Percentiles rank a stretch among this genome's conserved stretches.
Evolutionary conservation across 2,888 invertebrate species (phyloP).

Genomic region (Acanthosepion esculentum): DNA sequence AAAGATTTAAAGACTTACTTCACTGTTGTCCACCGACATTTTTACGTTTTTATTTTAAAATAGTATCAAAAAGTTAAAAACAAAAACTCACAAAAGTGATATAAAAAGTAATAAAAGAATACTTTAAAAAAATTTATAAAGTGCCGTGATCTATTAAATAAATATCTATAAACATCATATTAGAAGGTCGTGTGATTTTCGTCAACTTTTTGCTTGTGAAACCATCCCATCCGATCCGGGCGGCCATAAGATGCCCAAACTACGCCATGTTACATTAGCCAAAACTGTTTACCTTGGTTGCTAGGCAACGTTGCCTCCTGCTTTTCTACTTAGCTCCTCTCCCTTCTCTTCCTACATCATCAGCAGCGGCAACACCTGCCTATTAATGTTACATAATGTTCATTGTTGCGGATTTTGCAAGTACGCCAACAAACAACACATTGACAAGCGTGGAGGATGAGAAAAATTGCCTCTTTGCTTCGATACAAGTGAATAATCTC

Average conservation of each 20-base stretch:
- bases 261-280: neutral
- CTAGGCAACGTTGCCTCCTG: neutral
- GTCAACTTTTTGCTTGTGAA: neutral
- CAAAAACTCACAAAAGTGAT: neutral
- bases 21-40: neutral
- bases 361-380: too few relatives aligned
- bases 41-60: neutral
- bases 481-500: too few relatives aligned
- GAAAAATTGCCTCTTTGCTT: too few relatives aligned
- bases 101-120: too few relatives aligned
- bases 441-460: too few relatives aligned
- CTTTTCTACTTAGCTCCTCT: neutral
- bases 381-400: too few relatives aligned
- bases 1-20: neutral
- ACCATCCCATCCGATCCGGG: neutral
- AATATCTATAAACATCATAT: neutral
- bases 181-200: neutral
- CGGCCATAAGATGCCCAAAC: neutral
- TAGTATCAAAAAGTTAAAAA: neutral
- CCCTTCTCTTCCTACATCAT: too few relatives aligned
- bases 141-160: neutral
- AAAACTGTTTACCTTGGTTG: conserved; percentile 9
- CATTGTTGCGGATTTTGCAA: too few relatives aligned
- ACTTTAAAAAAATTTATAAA: neutral
- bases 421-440: too few relatives aligned